Base-by-base conservation (phyloP, 2,888 invertebrate species). In the Lasius fuliginosus region DNA sequence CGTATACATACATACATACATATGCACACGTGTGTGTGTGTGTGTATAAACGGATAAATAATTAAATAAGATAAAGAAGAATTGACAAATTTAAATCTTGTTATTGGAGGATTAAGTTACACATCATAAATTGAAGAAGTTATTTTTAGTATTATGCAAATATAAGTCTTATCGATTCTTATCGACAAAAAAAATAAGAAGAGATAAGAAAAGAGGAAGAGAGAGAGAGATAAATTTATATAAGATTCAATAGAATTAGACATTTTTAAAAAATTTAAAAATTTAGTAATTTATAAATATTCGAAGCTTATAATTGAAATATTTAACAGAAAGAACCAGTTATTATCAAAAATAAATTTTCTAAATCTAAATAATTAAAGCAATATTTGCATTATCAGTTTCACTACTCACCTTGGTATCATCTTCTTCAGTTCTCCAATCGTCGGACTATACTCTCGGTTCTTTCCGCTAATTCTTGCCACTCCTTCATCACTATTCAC, bases 361-460 rank as follows among this genome's bases (percentile, higher is more conserved):
- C 23, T 23, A 23, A 23, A 23, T 23, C 23, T 23, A 23, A 23
- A 23, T 23, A 23, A 23, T 23, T 23, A 23, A 23, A 23, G 23
- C 23, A 23, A 23, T 23, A 23, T 23, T 23, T 30, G 2, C 18
- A 53, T 53, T 42, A 23, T 15, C 2, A 42, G 46, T 23, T 49
- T 12, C 1, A 3, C 40, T 15, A 93, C 95, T 95, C 91, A 97
- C 97, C 96, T 96, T 15, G 96, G 95, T 90, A 96, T 96, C 85
- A 96, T 92, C 65, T 96, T 96, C 92, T 97, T 96, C 94, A 98
- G 95, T 91, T 97, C 97, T 0, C 96, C 97, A 84, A 98, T 95
- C 4, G 97, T 97, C 0, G 97, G 98, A 94, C 97, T 97, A 86
- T 96, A 96, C 46, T 95, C 94, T 56, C 96, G 95, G 53, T 96